Percentiles rank a stretch among this genome's conserved stretches.
phyloP scores from a whole-genome alignment of 1,140 invertebrate species.

The Caenorhabditis brenneri region DNA sequence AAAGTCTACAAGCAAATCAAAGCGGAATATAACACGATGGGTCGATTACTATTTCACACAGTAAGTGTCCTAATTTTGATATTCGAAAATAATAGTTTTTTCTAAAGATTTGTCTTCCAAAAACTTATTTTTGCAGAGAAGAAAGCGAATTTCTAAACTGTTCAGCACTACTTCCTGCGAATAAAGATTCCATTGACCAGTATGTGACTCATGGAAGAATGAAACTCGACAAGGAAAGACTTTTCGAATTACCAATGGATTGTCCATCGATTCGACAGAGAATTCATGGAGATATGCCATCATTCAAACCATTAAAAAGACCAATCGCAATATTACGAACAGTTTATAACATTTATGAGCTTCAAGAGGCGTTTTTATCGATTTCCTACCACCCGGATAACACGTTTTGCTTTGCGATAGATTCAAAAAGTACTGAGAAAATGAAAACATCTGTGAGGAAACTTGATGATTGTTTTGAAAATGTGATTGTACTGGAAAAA shows the following conservation, averaged over 20 bases:
- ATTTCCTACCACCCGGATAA: constrained; percentile 31
- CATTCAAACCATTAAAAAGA: background rate
- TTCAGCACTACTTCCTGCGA: background rate
- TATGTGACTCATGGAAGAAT: constrained; percentile 36
- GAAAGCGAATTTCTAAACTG: constrained; percentile 29
- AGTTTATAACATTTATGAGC: constrained; percentile 14
- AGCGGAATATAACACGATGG: background rate
- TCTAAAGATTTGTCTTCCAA: too few species aligned
- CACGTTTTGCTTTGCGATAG: constrained; percentile 21
- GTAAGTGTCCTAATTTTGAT: background rate
- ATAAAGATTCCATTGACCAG: background rate
- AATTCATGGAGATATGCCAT: constrained; percentile 20
- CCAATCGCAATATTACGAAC: constrained; percentile 17
- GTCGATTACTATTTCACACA: background rate
- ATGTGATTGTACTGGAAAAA: constrained; percentile 33
- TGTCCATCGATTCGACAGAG: constrained; percentile 14
- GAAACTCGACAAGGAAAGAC: background rate
- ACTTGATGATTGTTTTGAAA: constrained; percentile 7
- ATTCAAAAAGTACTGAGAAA: constrained; percentile 3
- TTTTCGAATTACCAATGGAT: constrained; percentile 27
- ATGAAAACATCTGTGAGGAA: background rate
- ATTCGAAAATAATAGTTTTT: background rate
- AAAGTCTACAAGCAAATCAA: background rate
- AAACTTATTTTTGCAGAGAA: background rate
- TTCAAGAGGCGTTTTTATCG: constrained; percentile 27